Percentiles rank a stretch among this genome's conserved stretches.
These are phyloP conservation scores for Drosophila conformis DNA, from an alignment of 2,888 invertebrate genomes.

Conservation along the genomic window DNA sequence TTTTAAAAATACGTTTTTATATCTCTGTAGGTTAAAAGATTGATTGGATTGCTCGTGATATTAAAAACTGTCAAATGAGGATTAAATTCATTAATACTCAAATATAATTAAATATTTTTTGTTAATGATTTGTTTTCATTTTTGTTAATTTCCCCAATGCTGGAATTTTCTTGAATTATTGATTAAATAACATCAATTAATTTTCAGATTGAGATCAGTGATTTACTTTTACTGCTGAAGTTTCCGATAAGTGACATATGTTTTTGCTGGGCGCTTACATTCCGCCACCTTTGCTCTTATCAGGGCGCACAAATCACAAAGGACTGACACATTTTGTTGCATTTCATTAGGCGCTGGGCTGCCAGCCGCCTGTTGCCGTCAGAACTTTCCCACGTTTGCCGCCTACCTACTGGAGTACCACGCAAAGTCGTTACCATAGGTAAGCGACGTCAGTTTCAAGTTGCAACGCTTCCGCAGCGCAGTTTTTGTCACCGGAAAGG, in stretches of 20 bases:
- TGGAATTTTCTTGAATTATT: neutral
- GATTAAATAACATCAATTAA: neutral
- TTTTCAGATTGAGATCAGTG: neutral
- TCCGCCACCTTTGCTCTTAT: constrained; percentile 51
- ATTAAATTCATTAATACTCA: neutral
- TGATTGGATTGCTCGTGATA: neutral
- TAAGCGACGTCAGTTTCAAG: constrained; percentile 38
- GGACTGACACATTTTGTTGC: constrained; percentile 60
- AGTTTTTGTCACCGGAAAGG: constrained; percentile 77
- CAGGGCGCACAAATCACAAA: constrained; percentile 46
- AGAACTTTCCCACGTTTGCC: constrained; percentile 70
- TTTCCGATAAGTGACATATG: constrained; percentile 1
- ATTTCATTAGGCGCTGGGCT: constrained; percentile 68
- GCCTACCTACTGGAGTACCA: constrained; percentile 51
- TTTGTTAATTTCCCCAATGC: too few relatives aligned
- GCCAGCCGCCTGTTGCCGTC: constrained; percentile 57
- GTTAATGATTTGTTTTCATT: too few relatives aligned
- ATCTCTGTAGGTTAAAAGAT: neutral
- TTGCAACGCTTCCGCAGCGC: constrained; percentile 68
- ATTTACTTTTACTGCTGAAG: neutral
- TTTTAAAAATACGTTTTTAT: neutral
- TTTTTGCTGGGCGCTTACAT: constrained; percentile 18
- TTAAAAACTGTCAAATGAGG: neutral
- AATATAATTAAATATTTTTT: neutral
- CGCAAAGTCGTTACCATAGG: constrained; percentile 43